Evolutionary conservation across 1,140 invertebrate species (phyloP).

Genomic region (Pinna nobilis): DNA sequence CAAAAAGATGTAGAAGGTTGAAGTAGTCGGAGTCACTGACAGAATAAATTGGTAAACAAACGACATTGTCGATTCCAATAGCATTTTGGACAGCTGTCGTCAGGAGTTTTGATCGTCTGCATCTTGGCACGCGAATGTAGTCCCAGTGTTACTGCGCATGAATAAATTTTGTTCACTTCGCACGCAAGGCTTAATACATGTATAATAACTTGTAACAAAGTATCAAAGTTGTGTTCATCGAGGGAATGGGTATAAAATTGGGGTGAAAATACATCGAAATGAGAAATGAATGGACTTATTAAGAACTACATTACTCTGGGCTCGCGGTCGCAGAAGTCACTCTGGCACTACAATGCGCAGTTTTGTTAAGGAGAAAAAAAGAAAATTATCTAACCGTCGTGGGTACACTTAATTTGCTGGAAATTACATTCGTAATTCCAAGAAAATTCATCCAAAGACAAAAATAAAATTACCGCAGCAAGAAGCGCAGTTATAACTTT

Average conservation of each 20-base stretch:
- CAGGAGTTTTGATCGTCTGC: slow-evolving; percentile 43
- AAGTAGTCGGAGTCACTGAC: slow-evolving; percentile 31
- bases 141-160: slow-evolving; percentile 44
- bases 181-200: slow-evolving; percentile 60
- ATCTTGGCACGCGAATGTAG: slow-evolving; percentile 41
- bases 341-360: slow-evolving; percentile 7
- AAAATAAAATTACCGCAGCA: slow-evolving; percentile 10
- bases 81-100: slow-evolving; percentile 47
- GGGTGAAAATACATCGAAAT: slow-evolving; percentile 51
- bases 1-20: slow-evolving; percentile 21
- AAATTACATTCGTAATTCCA: slow-evolving; percentile 5
- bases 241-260: slow-evolving; percentile 39
- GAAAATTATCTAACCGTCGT: slow-evolving; percentile 6
- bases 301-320: slow-evolving; percentile 28
- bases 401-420: slow-evolving; percentile 26
- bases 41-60: slow-evolving; percentile 49
- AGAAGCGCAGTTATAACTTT: background rate
- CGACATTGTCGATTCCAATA: slow-evolving; percentile 37
- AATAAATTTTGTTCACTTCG: slow-evolving; percentile 43
- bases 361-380: slow-evolving; percentile 8
- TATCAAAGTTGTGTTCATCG: slow-evolving; percentile 42
- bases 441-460: slow-evolving; percentile 6
- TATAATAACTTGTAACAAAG: slow-evolving; percentile 62
- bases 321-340: background rate
- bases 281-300: slow-evolving; percentile 56